Base-by-base conservation (phyloP, 1,140 invertebrate genomes). In the Hyposmocoma kahamanoa region DNA sequence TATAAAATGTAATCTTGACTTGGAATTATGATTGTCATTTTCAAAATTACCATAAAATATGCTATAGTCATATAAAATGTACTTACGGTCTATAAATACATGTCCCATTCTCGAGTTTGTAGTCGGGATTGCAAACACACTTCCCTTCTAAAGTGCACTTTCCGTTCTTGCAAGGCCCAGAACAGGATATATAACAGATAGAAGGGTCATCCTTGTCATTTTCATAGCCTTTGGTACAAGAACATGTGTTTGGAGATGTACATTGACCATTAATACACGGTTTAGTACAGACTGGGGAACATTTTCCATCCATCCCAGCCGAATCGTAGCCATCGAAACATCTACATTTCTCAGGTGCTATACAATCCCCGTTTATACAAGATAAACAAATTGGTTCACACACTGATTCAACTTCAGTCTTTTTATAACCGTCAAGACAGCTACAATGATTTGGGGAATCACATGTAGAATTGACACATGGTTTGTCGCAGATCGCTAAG, bases 231-330 rank as follows among this genome's bases (percentile, higher is more conserved):
- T 42, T 15, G 8, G 47, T 26, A 26, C 59, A 62, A 11, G 24
- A 30, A 42, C 59, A 62, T 6, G 22, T 42, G 18, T 62, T 41
- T 32, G 81, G 72, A 28, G 68, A 68, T 13, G 63, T 55, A 48
- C 87, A 88, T 21, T 56, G 22, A 0, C 84, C 86, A 42, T 87
- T 80, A 13, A 79, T 48, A 13, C 38, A 41, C 11, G 1, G 19
- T 10, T 11, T 2, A 2, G 10, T 50, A 21, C 87, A 88, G 11
- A 57, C 47, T 20, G 62, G 22, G 41, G 70, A 59, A 49, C 87
- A 88, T 43, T 64, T 19, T 9, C 58, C 1, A 13, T 63, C 32
- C 13, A 61, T 6, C 44, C 39, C 17, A n/a, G n/a, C n/a, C 24
- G 42, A 30, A 10, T 32, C 20, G 28, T 53, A 56, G 1, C 48